phyloP scores from a whole-genome alignment of 2,113 vertebrate genomes.

The Erinaceus europaeus region DNA sequence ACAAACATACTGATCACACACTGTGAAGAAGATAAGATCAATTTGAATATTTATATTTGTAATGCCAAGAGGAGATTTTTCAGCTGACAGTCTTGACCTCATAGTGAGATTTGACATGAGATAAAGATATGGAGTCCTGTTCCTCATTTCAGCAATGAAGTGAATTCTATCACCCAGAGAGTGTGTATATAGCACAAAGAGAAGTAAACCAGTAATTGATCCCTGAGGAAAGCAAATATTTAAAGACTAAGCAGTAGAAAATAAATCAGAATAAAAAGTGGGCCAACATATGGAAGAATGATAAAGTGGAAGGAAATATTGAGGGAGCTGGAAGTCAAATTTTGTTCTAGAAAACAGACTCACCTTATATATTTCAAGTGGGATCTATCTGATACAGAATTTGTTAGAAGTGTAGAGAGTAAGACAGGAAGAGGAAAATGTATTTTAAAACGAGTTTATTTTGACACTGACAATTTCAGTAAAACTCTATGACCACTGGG shows the following conservation, averaged over 20 bases:
- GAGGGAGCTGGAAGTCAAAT: neutral
- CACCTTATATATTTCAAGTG: neutral
- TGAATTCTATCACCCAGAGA: neutral
- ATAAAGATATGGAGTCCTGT: neutral
- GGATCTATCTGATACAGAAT: neutral
- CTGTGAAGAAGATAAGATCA: neutral
- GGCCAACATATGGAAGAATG: neutral
- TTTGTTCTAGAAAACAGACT: neutral
- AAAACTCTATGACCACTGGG: neutral
- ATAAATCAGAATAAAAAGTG: neutral
- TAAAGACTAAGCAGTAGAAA: neutral
- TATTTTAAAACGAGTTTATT: neutral
- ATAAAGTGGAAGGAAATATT: neutral
- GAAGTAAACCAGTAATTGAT: constrained; percentile 1
- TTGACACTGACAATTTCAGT: neutral
- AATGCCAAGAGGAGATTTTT: constrained; percentile 20
- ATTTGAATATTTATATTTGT: constrained; percentile 33
- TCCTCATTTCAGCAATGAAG: neutral
- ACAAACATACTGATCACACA: neutral
- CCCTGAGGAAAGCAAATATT: constrained; percentile 5
- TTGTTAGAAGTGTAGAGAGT: neutral
- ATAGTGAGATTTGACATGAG: neutral
- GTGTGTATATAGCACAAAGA: neutral
- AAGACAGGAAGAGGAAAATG: neutral
- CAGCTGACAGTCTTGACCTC: neutral